phyloP scores from a whole-genome alignment of 2,888 invertebrate species.

The Sinohyriopsis cumingii region DNA sequence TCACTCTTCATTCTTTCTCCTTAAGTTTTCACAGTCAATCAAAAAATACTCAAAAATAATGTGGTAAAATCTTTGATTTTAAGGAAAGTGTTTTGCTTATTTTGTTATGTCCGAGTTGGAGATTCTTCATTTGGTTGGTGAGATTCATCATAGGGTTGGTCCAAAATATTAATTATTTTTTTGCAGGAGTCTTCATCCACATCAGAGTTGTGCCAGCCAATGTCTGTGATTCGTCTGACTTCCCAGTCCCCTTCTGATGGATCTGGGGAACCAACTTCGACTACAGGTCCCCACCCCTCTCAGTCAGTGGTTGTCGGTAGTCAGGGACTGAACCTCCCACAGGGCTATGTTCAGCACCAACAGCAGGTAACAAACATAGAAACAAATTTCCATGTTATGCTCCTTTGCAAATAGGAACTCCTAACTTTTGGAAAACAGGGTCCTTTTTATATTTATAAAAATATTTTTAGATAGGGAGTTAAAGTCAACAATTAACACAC shows the following conservation, averaged over 20 bases:
- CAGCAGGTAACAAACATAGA: constrained; percentile 30
- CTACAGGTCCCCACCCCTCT: constrained; percentile 17
- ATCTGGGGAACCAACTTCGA: constrained; percentile 20
- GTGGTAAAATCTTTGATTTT: background rate
- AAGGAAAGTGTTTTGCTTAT: too few species aligned
- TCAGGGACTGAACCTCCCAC: constrained; percentile 16
- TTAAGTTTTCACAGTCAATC: background rate
- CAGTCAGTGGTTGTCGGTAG: constrained; percentile 26
- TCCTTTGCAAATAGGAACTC: constrained; percentile 3
- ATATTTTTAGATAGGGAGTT: too few species aligned
- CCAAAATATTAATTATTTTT: background rate
- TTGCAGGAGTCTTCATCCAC: constrained; percentile 29
- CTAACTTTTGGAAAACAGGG: background rate
- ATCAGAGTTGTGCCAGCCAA: constrained; percentile 40
- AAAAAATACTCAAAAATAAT: background rate
- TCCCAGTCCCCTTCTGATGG: constrained; percentile 44
- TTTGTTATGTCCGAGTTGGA: too few species aligned
- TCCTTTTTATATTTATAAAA: too few species aligned
- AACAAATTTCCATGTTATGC: constrained; percentile 30
- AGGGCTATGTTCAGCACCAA: constrained; percentile 23
- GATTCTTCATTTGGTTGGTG: background rate
- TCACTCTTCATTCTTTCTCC: too few species aligned
- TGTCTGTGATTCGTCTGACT: constrained; percentile 42
- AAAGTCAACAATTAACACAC: too few species aligned
- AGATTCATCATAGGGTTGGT: background rate